Base-by-base conservation (phyloP, 2,888 invertebrate genomes). In the Cheilosia scutellata region DNA sequence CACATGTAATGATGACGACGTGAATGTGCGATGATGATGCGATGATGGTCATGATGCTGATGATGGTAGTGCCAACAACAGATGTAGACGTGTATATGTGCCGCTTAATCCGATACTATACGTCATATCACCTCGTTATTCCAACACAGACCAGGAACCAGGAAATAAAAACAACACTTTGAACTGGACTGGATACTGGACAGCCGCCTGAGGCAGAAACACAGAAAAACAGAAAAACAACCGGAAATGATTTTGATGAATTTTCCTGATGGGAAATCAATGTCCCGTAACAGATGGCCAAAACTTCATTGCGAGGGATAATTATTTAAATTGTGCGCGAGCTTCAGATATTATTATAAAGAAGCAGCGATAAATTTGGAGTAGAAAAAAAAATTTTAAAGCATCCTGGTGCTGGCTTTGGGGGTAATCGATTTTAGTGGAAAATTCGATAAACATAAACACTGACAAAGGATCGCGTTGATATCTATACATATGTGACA, bases 191-290 rank as follows among this genome's bases (percentile, higher is more conserved):
- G 31, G 11, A 33, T 6, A 44, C 1, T 9, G 11, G 42, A n/a
- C 29, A 2, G 16, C 13, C 11, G 9, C 27, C 9, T 9, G 20
- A 9, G 37, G 63, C 11, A 62, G 31, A 6, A 31, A 31, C 7
- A 31, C 1, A 27, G 47, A 44, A 47, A 13, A 5, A 37, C 29
- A 57, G 53, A 75, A 75, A 76, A 62, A 63, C 55, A 70, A 57
- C 80, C 71, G 76, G 82, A 86, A 77, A 82, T 82, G 72, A 86
- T 86, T 82, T 80, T 77, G 86, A 86, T 86, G 86, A 82, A 86
- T 86, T 86, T 86, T 86, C 86, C 76, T 82, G 86, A 86, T 86
- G 86, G 62, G 86, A 86, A 86, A 86, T 86, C 86, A 86, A 86
- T 86, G 86, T 62, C 71, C 86, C 31, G 80, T 71, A 86, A 76